Evolutionary conservation across 2,113 vertebrate species (phyloP).

Genomic region (Passer domesticus): DNA sequence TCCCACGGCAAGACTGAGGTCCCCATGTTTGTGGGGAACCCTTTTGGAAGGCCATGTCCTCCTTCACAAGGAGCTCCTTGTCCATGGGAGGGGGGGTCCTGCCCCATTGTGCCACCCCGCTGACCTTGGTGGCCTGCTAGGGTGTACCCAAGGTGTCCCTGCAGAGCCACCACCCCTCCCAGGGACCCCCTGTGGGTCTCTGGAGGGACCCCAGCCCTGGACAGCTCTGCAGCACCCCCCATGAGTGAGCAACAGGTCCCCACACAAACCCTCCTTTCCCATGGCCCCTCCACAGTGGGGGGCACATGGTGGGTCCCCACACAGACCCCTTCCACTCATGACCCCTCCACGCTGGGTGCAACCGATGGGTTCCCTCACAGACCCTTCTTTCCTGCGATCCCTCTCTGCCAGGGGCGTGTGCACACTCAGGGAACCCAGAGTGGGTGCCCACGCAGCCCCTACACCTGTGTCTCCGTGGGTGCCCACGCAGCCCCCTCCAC

Average conservation of each 20-base stretch:
- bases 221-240: neutral
- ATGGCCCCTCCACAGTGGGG: neutral
- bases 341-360: fast-evolving
- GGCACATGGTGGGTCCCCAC: fast-evolving
- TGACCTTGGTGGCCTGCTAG: neutral
- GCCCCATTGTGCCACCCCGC: neutral
- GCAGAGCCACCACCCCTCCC: neutral
- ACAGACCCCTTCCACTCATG: neutral
- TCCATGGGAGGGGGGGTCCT: neutral
- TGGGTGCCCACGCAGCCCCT: fast-evolving
- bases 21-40: fast-evolving
- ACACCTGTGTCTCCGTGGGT: fast-evolving
- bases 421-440: neutral
- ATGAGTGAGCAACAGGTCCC: neutral
- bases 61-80: neutral
- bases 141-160: neutral
- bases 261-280: neutral
- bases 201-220: neutral
- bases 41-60: neutral
- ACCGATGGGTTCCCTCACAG: neutral
- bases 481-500: neutral
- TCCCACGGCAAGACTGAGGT: neutral
- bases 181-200: neutral
- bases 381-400: too few species aligned
- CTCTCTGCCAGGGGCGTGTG: fast-evolving